Evolutionary conservation across 2,888 invertebrate species (phyloP).

Genomic region (Scaptomyza reducta): DNA sequence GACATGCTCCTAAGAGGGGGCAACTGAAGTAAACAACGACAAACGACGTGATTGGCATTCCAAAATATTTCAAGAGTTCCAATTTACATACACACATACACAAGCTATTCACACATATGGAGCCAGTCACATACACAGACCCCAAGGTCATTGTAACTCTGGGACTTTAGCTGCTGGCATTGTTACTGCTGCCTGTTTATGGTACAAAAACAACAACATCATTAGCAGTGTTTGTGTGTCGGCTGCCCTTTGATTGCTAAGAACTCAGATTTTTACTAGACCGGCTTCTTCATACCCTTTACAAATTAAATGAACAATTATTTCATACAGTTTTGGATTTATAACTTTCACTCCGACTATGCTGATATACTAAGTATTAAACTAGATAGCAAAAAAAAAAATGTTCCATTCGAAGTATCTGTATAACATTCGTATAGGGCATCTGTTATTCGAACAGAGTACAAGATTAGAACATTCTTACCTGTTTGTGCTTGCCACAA

Average conservation of each 20-base stretch:
- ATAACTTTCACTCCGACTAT: neutral
- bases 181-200: conserved; percentile 46
- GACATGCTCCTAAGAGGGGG: conserved; percentile 51
- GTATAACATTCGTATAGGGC: neutral
- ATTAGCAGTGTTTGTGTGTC: conserved; percentile 44
- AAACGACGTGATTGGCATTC: conserved; percentile 63
- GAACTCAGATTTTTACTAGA: conserved; percentile 25
- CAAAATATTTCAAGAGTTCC: conserved; percentile 45
- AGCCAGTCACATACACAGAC: conserved; percentile 15
- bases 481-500: conserved; percentile 22
- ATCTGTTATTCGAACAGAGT: neutral
- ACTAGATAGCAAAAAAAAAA: neutral
- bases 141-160: conserved; percentile 74
- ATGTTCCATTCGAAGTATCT: no score
- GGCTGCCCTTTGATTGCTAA: conserved; percentile 41
- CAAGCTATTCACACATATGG: neutral
- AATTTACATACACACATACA: conserved; percentile 55
- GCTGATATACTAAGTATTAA: neutral
- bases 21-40: conserved; percentile 16
- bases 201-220: conserved; percentile 45
- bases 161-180: conserved; percentile 4
- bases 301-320: neutral
- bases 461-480: neutral
- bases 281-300: conserved; percentile 49
- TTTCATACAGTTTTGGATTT: neutral